Evolutionary conservation across 64 coral and sea anemone genomes (phyloP), one percentile per base, ranked within the genome.

Genomic region (Cladopsammia gracilis): DNA sequence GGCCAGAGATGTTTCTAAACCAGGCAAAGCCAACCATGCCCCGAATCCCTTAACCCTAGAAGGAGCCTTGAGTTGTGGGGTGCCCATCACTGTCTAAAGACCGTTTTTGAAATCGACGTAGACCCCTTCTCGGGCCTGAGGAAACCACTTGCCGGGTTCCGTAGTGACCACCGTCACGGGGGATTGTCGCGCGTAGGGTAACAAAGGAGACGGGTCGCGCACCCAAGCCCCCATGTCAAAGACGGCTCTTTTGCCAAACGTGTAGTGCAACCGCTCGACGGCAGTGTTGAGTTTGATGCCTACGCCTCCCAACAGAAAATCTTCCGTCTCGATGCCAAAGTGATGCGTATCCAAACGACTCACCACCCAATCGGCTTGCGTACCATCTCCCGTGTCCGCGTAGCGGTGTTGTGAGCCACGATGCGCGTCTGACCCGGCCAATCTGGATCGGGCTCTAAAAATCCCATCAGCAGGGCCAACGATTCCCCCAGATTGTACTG

Each of bases 161-260:
- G 34, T 34, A 34, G 34, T 34, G 34, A 34, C 34, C 34, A 34
- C 34, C 34, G 34, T 34, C 34, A 34, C 34, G 34, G 34, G 34
- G 70, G 70, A n/a, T 16, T 48, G 70, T 26, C 6, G 6, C 22
- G 34, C 25, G 15, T 73, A 48, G 70, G 70, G 43, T 16, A 73
- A 24, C 70, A 26, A 16, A 11, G 9, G 23, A 45, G 43, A 16
- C 15, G 73, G 10, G 73, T 49, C 18, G 47, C 12, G 48, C 10
- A 5, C 13, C 73, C 73, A 76, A 3, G 73, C 73, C 73, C 73
- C 73, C 42, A 76, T 76, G 48, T 76, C 73, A 76, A 73, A 73
- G 15, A 44, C 48, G 73, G 48, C 73, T 76, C 45, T 47, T 19
- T 19, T 76, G 73, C 48, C 48, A 42, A 49, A 16, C 73, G 48